Conservation (phyloP, 2,797 vertebrate genomes). For the Apogon hyalosoma region DNA sequence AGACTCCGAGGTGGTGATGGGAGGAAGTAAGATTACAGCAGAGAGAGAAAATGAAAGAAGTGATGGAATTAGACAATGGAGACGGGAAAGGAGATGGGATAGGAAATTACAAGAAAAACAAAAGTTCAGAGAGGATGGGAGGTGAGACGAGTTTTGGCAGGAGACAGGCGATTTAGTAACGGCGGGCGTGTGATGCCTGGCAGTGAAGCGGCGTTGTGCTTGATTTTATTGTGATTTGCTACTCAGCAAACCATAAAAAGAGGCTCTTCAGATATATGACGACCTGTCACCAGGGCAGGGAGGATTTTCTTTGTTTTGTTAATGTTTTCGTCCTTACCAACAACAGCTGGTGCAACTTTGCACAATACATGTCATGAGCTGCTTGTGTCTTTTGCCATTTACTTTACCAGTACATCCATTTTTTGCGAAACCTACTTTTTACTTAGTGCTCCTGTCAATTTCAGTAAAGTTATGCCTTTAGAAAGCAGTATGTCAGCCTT, state of each 20-base stretch:
- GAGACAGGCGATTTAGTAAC: constrained; percentile 10
- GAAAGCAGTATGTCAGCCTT: too few species aligned
- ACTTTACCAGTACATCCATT: not conserved
- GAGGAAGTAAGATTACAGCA: constrained; percentile 32
- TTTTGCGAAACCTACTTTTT: not conserved
- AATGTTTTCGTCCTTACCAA: constrained; percentile 44
- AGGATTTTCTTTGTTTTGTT: not conserved
- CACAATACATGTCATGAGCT: constrained; percentile 16
- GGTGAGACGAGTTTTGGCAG: not conserved
- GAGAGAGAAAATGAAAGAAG: constrained; percentile 23
- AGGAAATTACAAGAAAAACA: constrained; percentile 7
- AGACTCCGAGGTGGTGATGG: constrained; percentile 51
- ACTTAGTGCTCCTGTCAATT: too few species aligned
- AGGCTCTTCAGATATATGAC: constrained; percentile 33
- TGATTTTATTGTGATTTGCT: constrained; percentile 66
- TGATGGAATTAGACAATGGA: constrained; percentile 25
- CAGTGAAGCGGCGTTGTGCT: constrained; percentile 26
- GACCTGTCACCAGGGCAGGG: constrained; percentile 34
- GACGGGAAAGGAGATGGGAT: not conserved
- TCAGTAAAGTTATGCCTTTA: too few species aligned
- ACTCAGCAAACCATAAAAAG: constrained; percentile 54
- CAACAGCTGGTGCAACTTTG: constrained; percentile 35
- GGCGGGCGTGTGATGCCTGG: constrained; percentile 17
- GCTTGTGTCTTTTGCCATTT: constrained; percentile 9
- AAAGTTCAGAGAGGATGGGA: constrained; percentile 21